phyloP scores from a whole-genome alignment of 2,888 invertebrate species.

The Pristionchus entomophagus region DNA sequence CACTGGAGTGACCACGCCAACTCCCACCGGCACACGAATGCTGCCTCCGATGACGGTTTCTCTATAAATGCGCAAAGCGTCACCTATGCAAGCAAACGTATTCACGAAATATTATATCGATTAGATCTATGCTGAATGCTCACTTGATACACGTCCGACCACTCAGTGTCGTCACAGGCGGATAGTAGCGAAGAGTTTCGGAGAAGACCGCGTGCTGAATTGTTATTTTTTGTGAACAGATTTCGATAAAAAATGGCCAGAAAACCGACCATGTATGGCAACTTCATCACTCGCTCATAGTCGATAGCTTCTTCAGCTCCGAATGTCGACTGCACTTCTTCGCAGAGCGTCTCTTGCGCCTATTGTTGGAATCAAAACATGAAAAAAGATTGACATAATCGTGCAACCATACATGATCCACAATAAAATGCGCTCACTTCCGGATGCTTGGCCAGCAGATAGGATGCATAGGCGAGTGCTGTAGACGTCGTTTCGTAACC shows the following conservation, averaged over 20 bases:
- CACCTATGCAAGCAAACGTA: not conserved
- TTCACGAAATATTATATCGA: no score
- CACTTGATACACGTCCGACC: slow-evolving; percentile 34
- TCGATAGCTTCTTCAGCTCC: not conserved
- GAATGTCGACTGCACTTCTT: not conserved
- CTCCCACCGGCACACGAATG: not conserved
- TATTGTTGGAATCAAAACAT: not conserved
- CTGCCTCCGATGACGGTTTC: slow-evolving; percentile 31
- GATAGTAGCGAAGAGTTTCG: slow-evolving; percentile 13
- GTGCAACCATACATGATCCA: no score
- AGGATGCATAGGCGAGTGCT: slow-evolving; percentile 77
- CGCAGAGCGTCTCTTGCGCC: slow-evolving; percentile 21
- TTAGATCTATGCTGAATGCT: no score
- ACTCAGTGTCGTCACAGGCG: slow-evolving; percentile 32
- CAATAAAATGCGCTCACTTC: slow-evolving; percentile 71
- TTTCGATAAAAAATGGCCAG: not conserved
- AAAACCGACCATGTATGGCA: slow-evolving; percentile 14
- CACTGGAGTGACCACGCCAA: not conserved
- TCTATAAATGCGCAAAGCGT: not conserved
- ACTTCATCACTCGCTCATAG: slow-evolving; percentile 43
- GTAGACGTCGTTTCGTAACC: slow-evolving; percentile 78
- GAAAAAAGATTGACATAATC: no score
- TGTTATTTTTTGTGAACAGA: not conserved
- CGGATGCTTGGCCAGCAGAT: slow-evolving; percentile 77
- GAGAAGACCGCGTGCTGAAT: slow-evolving; percentile 45